These are phyloP conservation scores for Exephanes ischioxanthus DNA, from an alignment of 2,888 invertebrate species.

Conservation along the genomic window DNA sequence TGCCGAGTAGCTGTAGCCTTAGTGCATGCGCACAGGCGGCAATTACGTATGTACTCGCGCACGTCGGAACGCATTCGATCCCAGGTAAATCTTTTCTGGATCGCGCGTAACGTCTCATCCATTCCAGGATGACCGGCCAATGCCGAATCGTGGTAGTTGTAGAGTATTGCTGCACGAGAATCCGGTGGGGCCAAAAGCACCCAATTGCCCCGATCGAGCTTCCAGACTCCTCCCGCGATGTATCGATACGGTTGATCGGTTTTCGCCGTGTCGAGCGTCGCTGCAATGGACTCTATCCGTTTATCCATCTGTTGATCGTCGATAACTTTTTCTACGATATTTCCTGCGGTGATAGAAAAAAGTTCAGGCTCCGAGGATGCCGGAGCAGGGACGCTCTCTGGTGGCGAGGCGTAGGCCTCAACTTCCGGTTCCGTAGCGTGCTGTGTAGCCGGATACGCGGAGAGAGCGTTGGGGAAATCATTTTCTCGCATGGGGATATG, in stretches of 20 bases:
- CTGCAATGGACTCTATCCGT: not conserved
- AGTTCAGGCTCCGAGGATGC: not conserved
- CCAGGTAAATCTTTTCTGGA: constrained; percentile 55
- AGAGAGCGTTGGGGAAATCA: not conserved
- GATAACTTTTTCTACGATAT: not conserved
- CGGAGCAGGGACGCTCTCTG: not conserved
- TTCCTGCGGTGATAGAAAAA: not conserved
- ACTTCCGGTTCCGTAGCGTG: not conserved
- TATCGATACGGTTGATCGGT: too few species aligned
- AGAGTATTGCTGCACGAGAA: constrained; percentile 66
- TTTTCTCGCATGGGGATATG: not conserved
- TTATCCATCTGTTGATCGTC: not conserved
- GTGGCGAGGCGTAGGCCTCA: not conserved
- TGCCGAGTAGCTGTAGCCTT: not conserved
- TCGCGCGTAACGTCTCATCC: constrained; percentile 66
- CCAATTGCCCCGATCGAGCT: not conserved
- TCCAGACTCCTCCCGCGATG: not conserved
- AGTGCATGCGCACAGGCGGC: not conserved
- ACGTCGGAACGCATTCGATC: constrained; percentile 37
- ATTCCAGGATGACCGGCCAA: constrained; percentile 70
- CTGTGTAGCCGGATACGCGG: not conserved
- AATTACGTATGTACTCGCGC: constrained; percentile 48
- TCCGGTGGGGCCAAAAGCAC: not conserved
- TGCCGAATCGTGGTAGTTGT: constrained; percentile 51
- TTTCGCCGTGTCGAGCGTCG: too few species aligned